Evolutionary conservation across 2,888 invertebrate species (phyloP), one percentile per base, ranked within the genome.

Genomic region (Ochropacha duplaris): DNA sequence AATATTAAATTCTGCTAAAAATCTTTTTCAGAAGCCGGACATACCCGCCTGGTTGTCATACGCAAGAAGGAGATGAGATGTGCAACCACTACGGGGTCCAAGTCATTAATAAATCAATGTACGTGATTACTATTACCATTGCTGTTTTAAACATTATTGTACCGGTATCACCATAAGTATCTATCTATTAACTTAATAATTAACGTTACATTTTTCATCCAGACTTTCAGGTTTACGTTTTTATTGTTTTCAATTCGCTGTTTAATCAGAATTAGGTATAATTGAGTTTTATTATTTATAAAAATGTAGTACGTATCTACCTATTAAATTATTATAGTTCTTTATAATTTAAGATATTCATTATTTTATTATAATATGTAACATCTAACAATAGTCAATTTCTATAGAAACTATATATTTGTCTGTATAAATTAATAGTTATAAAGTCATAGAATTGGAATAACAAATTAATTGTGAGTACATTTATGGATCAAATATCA

Each of bases 21-120:
- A n/a, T n/a, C 65, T 58, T 58, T 85, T 83, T 0, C 90, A 92
- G 92, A 92, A 90, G 79, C 90, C 92, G 64, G 92, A 92, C 71
- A 68, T 91, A 77, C 91, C 92, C 14, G 80, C 91, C 1, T 92
- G 92, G 71, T 91, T 98, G 79, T 96, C 98, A 94, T 99, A 98
- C 83, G 97, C 98, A 55, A 97, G 98, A 88, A 98, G 98, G 74
- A 98, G 97, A 88, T 98, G 98, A 89, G 98, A 96, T 49, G 97
- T 97, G 61, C 97, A 98, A 88, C 91, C 96, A 62, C 64, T 71
- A 63, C 74, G 73, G 78, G 72, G 68, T 72, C 80, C 74, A 71
- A 68, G 68, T 69, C 69, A 72, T 55, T 74, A 66, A 70, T 68
- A 71, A 73, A 75, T 78, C 74, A 83, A 79, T 81, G 78, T 83